Evolutionary conservation across 2,888 invertebrate species (phyloP).

Genomic region (Chaetoderma sp.): DNA sequence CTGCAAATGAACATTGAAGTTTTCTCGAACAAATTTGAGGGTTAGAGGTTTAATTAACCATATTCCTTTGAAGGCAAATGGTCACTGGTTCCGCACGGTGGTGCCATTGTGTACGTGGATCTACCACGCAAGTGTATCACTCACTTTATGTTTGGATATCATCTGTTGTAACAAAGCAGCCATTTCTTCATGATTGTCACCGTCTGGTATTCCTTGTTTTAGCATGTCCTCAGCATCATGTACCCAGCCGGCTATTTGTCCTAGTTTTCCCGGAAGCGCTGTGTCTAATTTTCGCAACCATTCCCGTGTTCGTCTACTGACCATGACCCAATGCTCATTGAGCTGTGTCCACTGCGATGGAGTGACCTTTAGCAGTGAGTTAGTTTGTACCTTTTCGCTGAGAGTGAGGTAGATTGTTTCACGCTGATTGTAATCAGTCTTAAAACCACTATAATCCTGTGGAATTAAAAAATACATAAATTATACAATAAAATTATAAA

Average conservation of each 20-base stretch:
- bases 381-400: conserved; percentile 83
- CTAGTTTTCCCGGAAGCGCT: conserved; percentile 86
- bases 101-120: no score
- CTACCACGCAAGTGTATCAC: no score
- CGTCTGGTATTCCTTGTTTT: conserved; percentile 71
- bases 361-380: conserved; percentile 84
- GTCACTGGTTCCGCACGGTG: no score
- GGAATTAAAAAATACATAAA: conserved; percentile 26
- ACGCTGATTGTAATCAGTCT: conserved; percentile 82
- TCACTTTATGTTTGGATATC: conserved; percentile 79
- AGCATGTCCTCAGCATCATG: conserved; percentile 77
- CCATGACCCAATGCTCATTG: conserved; percentile 83
- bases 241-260: conserved; percentile 89
- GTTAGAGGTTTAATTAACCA: no score
- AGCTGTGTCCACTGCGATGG: conserved; percentile 88
- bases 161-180: conserved; percentile 50
- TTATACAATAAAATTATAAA: background rate
- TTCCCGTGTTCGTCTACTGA: conserved; percentile 73
- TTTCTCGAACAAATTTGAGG: no score
- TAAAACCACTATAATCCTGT: conserved; percentile 83
- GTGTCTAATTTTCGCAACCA: conserved; percentile 93
- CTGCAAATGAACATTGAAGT: no score
- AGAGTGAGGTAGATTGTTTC: conserved; percentile 81
- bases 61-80: no score
- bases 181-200: conserved; percentile 77